Conservation (phyloP, 2,888 invertebrate genomes). For the Netelia fuscicornis region DNA sequence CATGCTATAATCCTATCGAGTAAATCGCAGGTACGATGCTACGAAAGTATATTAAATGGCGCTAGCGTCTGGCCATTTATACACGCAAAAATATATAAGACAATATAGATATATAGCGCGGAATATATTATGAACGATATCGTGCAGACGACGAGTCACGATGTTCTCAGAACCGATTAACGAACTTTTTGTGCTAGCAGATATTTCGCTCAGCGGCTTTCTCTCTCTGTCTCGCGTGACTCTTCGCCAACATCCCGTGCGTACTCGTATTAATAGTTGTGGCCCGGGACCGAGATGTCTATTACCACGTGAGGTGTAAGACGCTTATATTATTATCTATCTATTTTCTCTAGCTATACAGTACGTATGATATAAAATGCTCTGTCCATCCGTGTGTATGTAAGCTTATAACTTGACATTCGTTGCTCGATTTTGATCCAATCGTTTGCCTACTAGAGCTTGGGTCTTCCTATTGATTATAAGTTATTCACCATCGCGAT, state of each 20-base stretch:
- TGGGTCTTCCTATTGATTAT: too few relatives aligned
- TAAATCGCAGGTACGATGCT: too few relatives aligned
- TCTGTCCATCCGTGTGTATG: too few relatives aligned
- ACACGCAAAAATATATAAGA: conserved; percentile 21
- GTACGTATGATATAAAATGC: not conserved
- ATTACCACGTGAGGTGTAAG: conserved; percentile 62
- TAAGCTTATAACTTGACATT: too few relatives aligned
- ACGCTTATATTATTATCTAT: conserved; percentile 43
- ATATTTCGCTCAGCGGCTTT: conserved; percentile 47
- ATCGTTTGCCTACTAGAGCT: too few relatives aligned
- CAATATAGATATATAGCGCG: conserved; percentile 29
- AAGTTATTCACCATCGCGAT: too few relatives aligned
- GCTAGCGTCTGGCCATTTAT: not conserved
- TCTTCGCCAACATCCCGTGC: conserved; percentile 50
- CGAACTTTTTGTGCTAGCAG: conserved; percentile 62
- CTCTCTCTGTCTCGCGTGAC: conserved; percentile 62
- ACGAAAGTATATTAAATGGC: not conserved
- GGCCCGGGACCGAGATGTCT: conserved; percentile 45
- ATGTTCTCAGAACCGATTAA: conserved; percentile 68
- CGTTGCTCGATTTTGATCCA: too few relatives aligned
- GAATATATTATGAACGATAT: conserved; percentile 47
- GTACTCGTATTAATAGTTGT: conserved; percentile 31
- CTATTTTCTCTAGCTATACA: not conserved
- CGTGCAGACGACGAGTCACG: conserved; percentile 53
- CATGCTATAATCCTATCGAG: too few relatives aligned